Percentiles rank a stretch among this genome's conserved stretches.
Evolutionary conservation across 2,113 vertebrate genomes (phyloP).

Genomic region (Plecotus auritus): DNA sequence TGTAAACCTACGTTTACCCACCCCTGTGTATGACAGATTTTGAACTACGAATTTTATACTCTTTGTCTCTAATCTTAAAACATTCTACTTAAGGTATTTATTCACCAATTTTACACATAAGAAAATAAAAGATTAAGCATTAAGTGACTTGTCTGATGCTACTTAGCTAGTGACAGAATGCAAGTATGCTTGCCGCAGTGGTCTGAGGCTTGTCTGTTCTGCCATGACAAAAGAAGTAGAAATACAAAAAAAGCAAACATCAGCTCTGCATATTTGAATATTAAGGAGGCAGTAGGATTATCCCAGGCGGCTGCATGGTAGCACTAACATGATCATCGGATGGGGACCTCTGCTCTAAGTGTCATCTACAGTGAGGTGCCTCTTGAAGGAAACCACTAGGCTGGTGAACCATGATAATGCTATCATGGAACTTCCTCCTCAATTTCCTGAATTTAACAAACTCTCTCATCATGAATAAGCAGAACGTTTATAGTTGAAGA

Average conservation of each 20-base stretch:
- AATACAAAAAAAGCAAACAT: background rate
- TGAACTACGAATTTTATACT: background rate
- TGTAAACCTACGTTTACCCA: background rate
- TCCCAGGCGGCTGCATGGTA: background rate
- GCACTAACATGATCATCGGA: background rate
- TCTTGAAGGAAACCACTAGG: slow-evolving; percentile 40
- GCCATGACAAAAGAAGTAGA: background rate
- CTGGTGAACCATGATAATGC: slow-evolving; percentile 15
- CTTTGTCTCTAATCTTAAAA: background rate
- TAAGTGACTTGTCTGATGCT: background rate
- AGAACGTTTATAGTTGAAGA: slow-evolving; percentile 11
- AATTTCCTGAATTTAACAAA: slow-evolving; percentile 53
- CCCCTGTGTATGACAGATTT: background rate
- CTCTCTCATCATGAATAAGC: slow-evolving; percentile 24
- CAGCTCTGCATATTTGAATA: background rate
- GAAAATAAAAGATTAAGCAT: background rate
- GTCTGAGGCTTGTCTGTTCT: background rate
- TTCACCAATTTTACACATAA: background rate
- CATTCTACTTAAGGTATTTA: background rate
- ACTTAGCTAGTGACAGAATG: background rate
- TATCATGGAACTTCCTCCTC: slow-evolving; percentile 40
- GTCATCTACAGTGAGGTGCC: background rate
- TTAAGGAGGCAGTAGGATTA: background rate
- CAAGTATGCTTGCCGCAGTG: background rate
- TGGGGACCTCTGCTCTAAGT: background rate